Evolutionary conservation across 2,113 vertebrate species (phyloP), one percentile per base, ranked within the genome.

Genomic region (Paramisgurnus dabryanus): DNA sequence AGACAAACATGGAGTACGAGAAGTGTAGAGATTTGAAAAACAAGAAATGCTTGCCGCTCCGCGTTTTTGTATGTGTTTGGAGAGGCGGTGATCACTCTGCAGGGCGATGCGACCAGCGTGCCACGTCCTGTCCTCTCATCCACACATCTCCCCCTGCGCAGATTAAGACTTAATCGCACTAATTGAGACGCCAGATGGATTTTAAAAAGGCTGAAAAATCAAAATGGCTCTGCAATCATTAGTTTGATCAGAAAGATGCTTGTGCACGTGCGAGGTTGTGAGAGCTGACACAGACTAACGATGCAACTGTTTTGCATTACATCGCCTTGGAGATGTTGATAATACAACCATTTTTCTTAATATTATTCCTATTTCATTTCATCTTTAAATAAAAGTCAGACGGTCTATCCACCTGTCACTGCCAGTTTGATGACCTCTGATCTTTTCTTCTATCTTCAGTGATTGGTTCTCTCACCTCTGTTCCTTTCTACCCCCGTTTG

Each of bases 161-260:
- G 78, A 85, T 85, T 83, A 83, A 65, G 15, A 60, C 74, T 67
- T 78, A 83, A 81, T 85, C 75, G 41, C 81, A 68, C 78, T 83
- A 83, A 85, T 85, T 58, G 68, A 64, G 81, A 43, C 40, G 15
- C 80, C 76, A 82, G 80, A 82, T 82, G 84, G 77, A 82, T 82
- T 73, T 76, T 84, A 70, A 79, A 84, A 79, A 67, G 65, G 58
- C 70, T 81, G 17, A 65, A 64, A 66, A 43, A 66, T 68, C 76
- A 2, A 77, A 84, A 78, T 10, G 61, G 53, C 40, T 81, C 80
- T 58, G 73, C 27, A 47, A 53, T 61, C 40, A 50, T 60, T 81
- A 63, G 55, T 45, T 45, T 69, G 12, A 67, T 49, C 55, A 5
- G 18, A 39, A 55, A 55, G 67, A 57, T 15, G 53, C 39, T 18